Conservation (phyloP, 2,797 vertebrate genomes). For the Acanthornis magna region DNA sequence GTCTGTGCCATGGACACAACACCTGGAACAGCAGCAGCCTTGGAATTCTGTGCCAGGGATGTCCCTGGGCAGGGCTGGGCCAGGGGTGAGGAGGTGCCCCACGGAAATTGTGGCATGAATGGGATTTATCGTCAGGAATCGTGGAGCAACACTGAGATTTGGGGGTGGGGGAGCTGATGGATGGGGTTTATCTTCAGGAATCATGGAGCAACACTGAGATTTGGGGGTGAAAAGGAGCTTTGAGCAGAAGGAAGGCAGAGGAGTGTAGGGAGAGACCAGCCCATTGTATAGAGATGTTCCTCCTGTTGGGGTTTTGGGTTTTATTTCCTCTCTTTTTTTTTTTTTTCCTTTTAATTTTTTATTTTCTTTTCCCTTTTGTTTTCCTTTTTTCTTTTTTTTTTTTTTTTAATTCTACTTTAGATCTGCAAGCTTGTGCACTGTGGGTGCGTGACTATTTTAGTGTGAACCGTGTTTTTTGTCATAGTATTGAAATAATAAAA, state of each 20-base stretch:
- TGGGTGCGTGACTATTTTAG: slow-evolving; percentile 93
- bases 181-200: neutral
- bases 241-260: slow-evolving; percentile 14
- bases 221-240: slow-evolving; percentile 18
- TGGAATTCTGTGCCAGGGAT: neutral
- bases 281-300: slow-evolving; percentile 75
- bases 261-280: slow-evolving; percentile 69
- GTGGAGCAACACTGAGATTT: slow-evolving; percentile 11
- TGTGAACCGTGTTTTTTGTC: slow-evolving; percentile 93
- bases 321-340: neutral
- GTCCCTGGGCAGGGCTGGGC: neutral
- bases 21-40: neutral
- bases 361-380: neutral
- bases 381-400: slow-evolving; percentile 10
- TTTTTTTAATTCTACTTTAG: slow-evolving; percentile 79
- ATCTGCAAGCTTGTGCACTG: slow-evolving; percentile 97
- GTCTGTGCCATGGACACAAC: neutral
- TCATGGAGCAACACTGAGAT: slow-evolving; percentile 28
- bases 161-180: neutral
- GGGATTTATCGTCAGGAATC: neutral
- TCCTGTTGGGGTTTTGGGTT: slow-evolving; percentile 31
- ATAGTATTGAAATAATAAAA: slow-evolving; percentile 87
- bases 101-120: rapidly evolving
- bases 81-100: neutral
- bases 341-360: neutral